Base-by-base conservation (phyloP, 2,888 invertebrate genomes). In the Thumatha senex region DNA sequence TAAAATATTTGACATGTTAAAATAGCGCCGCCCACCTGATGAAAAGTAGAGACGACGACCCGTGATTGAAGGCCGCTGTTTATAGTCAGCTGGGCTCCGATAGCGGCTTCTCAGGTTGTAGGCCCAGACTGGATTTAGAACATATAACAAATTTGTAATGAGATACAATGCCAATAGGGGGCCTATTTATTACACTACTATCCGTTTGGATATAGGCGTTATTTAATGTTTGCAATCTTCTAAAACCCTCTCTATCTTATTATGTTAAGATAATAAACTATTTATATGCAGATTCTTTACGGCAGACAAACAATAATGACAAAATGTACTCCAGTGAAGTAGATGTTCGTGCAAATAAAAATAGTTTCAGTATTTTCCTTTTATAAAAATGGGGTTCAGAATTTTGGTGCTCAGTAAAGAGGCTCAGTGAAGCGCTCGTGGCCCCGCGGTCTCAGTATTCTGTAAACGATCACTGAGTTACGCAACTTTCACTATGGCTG, bases 301-400 rank as follows among this genome's bases (percentile, higher is more conserved):
- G 55, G 41, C 54, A 52, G 53, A 51, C 58, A 51, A 52, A 59
- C 51, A 58, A 61, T 70, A 74, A 72, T 72, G 60, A 68, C 67
- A 74, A 73, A 74, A 67, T 61, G 57, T 66, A 59, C 55, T 68
- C 49, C 50, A 63, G 61, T 58, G 61, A 61, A 68, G 60, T 63
- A 63, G 67, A 66, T 54, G 61, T 53, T 58, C 50, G 45, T 57
- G 58, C 67, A 57, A 66, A 58, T 65, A 62, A 56, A 63, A 67
- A 68, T 24, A 24, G 18, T 63, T 10, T 61, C 52, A 56, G 46
- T 54, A 57, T 61, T 61, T 60, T 60, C 58, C 38, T 36, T 65
- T 70, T 67, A 59, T 51, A 63, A 63, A 59, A 64, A 47, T 51
- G 47, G 59, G 57, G 45, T 58, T 53, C 38, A n/a, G n/a, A n/a